A percentile compares a stretch with the other conserved stretches of the same genome.
These are phyloP conservation scores for Babyrousa celebensis DNA, from an alignment of 2,797 vertebrate genomes.

Conservation along the genomic window DNA sequence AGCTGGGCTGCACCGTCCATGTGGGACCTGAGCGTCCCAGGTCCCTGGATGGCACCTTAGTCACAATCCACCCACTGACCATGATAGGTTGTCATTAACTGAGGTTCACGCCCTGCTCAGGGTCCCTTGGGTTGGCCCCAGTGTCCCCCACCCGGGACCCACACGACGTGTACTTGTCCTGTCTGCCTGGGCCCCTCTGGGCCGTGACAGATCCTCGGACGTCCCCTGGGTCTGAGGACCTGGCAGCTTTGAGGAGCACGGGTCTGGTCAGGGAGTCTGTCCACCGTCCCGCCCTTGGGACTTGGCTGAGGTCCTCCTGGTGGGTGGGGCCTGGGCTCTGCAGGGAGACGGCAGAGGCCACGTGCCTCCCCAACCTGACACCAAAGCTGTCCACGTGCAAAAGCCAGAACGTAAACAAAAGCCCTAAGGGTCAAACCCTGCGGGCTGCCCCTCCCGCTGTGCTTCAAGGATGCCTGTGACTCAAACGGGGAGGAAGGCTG, in stretches of 20 bases:
- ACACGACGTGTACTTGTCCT: fast-evolving
- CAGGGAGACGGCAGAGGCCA: neutral
- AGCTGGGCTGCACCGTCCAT: fast-evolving
- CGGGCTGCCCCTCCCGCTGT: fast-evolving
- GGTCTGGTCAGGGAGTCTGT: neutral
- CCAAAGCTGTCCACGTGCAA: too few species aligned
- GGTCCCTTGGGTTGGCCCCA: neutral
- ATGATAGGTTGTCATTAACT: fast-evolving
- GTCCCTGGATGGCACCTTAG: neutral
- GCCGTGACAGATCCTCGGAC: neutral
- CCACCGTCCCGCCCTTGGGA: neutral
- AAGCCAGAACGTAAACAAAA: neutral
- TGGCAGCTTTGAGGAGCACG: neutral
- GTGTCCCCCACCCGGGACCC: neutral
- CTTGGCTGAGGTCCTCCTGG: neutral
- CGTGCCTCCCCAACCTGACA: too few species aligned
- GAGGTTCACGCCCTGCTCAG: fast-evolving
- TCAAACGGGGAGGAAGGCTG: neutral
- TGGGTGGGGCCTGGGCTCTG: neutral
- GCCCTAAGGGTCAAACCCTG: fast-evolving
- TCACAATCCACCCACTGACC: fast-evolving
- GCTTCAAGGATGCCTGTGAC: neutral
- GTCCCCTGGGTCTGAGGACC: neutral
- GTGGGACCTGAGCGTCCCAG: neutral
- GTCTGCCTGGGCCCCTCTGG: neutral